phyloP scores from a whole-genome alignment of 2,888 invertebrate genomes.

The Catotricha subobsoleta region DNA sequence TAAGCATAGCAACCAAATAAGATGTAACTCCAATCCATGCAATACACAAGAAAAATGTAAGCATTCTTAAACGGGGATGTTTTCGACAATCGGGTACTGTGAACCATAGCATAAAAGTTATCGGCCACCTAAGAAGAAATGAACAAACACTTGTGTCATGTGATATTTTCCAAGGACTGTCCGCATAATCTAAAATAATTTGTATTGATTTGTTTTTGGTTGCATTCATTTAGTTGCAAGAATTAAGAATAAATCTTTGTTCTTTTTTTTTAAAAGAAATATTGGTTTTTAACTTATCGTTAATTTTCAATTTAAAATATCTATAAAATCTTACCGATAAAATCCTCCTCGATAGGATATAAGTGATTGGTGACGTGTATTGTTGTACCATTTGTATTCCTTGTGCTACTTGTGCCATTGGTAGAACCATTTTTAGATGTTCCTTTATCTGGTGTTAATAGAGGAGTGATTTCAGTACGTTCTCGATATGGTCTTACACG shows the following conservation, averaged over 20 bases:
- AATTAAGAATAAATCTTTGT: too few relatives aligned
- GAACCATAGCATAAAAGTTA: conserved; percentile 46
- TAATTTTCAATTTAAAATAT: too few relatives aligned
- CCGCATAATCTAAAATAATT: conserved; percentile 14
- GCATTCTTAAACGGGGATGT: conserved; percentile 37
- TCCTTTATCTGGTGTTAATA: conserved; percentile 18
- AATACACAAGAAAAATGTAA: conserved; percentile 64
- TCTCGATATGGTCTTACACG: conserved; percentile 30
- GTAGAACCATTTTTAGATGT: not conserved
- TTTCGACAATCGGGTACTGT: conserved; percentile 64
- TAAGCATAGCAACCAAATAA: conserved; percentile 74
- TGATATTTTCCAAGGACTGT: conserved; percentile 30
- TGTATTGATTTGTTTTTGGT: not conserved
- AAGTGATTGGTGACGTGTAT: not conserved
- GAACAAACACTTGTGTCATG: conserved; percentile 36
- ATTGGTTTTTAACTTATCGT: too few relatives aligned
- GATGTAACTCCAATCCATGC: conserved; percentile 66
- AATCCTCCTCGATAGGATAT: not conserved
- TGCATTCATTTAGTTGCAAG: not conserved
- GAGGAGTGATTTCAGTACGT: conserved; percentile 29
- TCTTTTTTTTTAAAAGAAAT: too few relatives aligned
- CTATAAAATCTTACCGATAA: not conserved
- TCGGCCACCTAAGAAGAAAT: conserved; percentile 56
- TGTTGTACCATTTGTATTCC: not conserved
- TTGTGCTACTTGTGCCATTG: too few relatives aligned